Evolutionary conservation across 1,140 invertebrate genomes (phyloP).

Genomic region (Hesperophylax magnus): DNA sequence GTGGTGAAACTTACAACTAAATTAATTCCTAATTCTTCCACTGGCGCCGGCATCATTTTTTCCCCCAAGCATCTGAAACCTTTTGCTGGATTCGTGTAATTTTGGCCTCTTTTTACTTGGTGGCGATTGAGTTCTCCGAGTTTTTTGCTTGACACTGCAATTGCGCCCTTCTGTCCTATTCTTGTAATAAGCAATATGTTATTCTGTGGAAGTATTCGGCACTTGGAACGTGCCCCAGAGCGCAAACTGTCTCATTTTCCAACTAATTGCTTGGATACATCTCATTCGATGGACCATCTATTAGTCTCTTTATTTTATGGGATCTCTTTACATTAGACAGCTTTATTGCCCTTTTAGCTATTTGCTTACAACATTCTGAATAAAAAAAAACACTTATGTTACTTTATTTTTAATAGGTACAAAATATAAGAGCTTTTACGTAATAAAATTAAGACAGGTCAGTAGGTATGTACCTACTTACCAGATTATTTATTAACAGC

Average conservation of each 20-base stretch:
- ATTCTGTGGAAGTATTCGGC: slow-evolving; percentile 49
- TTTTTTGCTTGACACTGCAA: not conserved
- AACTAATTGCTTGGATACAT: slow-evolving; percentile 58
- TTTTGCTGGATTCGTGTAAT: not conserved
- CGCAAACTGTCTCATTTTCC: slow-evolving; percentile 55
- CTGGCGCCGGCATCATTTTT: not conserved
- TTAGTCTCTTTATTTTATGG: slow-evolving; percentile 55
- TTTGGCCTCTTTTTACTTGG: not conserved
- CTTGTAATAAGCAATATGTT: slow-evolving; percentile 52
- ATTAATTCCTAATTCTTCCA: not conserved
- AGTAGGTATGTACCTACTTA: too few relatives aligned
- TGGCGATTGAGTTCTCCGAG: not conserved
- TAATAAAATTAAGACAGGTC: not conserved
- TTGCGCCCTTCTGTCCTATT: not conserved
- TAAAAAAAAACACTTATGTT: too few relatives aligned
- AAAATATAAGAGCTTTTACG: too few relatives aligned
- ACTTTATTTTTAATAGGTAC: too few relatives aligned
- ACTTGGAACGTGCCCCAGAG: slow-evolving; percentile 46
- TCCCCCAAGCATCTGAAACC: not conserved
- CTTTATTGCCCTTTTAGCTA: not conserved
- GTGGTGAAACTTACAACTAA: not conserved
- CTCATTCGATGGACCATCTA: slow-evolving; percentile 58
- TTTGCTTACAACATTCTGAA: too few relatives aligned
- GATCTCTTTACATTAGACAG: slow-evolving; percentile 8
- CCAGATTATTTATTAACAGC: too few relatives aligned